These are phyloP conservation scores for Atherinomorus stipes DNA, from an alignment of 2,113 vertebrate genomes.

Conservation along the genomic window DNA sequence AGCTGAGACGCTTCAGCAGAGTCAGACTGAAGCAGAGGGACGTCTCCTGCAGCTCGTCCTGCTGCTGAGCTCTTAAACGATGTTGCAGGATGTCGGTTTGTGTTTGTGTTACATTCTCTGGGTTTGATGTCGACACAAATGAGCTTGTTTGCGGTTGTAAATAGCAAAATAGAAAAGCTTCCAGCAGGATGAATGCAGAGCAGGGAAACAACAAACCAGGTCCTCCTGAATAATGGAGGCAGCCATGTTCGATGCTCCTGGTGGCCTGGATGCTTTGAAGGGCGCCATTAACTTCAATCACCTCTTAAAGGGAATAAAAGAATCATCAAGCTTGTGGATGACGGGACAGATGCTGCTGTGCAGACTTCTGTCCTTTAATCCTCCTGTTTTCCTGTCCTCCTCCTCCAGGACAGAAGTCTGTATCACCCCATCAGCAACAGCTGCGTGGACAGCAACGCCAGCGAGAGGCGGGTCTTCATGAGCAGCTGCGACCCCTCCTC, in stretches of 20 bases:
- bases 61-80: not conserved
- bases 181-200: too few relatives aligned
- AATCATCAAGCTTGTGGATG: too few relatives aligned
- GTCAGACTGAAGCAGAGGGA: not conserved
- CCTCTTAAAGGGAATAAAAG: too few relatives aligned
- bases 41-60: not conserved
- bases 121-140: constrained; percentile 16
- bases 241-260: too few relatives aligned
- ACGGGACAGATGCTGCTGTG: not conserved
- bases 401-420: constrained; percentile 73
- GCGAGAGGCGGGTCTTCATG: constrained; percentile 73
- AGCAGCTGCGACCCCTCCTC: constrained; percentile 64
- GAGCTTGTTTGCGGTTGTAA: not conserved
- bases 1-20: too few relatives aligned
- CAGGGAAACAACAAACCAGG: not conserved
- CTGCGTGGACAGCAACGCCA: constrained; percentile 67
- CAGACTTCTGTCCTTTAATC: too few relatives aligned
- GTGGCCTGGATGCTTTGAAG: too few relatives aligned
- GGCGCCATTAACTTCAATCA: too few relatives aligned
- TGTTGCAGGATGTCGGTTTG: not conserved
- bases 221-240: not conserved
- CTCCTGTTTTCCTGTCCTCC: accelerated
- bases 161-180: not conserved
- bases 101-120: not conserved
- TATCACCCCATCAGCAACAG: constrained; percentile 77